Evolutionary conservation across 2,113 vertebrate species (phyloP).

Genomic region (Morone saxatilis): DNA sequence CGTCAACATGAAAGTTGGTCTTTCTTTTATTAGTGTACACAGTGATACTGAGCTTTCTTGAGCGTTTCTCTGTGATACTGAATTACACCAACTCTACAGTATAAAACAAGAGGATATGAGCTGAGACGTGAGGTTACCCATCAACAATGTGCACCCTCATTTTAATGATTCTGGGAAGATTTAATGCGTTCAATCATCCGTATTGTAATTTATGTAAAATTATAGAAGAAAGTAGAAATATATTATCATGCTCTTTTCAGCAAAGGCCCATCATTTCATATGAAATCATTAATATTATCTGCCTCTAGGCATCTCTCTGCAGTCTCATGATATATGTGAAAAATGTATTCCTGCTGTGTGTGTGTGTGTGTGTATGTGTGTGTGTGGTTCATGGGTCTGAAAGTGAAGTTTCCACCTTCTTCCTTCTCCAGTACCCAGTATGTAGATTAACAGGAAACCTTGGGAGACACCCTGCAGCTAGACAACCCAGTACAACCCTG

Average conservation of each 20-base stretch:
- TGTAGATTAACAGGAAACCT: constrained; percentile 17
- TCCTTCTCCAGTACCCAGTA: not conserved
- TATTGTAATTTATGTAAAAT: not conserved
- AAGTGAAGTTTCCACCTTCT: not conserved
- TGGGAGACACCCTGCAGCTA: constrained; percentile 27
- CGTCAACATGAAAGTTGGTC: constrained; percentile 5
- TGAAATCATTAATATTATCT: not conserved
- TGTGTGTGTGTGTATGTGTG: no score
- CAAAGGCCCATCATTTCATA: not conserved
- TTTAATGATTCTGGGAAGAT: not conserved
- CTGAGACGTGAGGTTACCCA: not conserved
- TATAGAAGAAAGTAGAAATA: not conserved
- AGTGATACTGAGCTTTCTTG: not conserved
- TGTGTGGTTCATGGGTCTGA: not conserved
- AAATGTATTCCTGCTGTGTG: not conserved
- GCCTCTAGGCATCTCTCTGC: not conserved
- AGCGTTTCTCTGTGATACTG: not conserved
- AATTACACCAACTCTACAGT: not conserved
- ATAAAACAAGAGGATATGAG: not conserved
- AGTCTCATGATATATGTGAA: not conserved
- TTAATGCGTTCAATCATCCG: not conserved
- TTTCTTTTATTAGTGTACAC: constrained; percentile 23
- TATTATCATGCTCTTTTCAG: not conserved
- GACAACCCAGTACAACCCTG: constrained; percentile 3
- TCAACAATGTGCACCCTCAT: not conserved